These are phyloP conservation scores for Morphnarchus princeps DNA, from an alignment of 2,113 vertebrate genomes.

Conservation along the genomic window DNA sequence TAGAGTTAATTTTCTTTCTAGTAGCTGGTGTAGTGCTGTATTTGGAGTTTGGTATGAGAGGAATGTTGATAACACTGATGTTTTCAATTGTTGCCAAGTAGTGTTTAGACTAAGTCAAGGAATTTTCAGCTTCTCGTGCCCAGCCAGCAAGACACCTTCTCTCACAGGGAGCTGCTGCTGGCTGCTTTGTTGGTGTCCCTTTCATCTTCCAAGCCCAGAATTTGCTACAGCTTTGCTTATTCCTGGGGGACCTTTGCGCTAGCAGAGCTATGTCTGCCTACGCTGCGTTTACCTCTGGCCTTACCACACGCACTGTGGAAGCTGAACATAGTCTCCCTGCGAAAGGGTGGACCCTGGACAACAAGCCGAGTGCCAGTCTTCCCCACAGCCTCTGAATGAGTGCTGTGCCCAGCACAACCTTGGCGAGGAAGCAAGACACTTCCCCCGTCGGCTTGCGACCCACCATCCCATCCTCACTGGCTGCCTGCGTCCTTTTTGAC, in stretches of 20 bases:
- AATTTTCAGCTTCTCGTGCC: too few species aligned
- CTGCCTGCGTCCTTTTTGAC: neutral
- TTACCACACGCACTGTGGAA: neutral
- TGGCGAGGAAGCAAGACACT: neutral
- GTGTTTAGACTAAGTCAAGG: too few species aligned
- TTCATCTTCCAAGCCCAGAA: neutral
- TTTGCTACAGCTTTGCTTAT: neutral
- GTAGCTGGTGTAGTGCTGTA: too few species aligned
- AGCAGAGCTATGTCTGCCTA: neutral
- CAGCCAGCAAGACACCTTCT: neutral
- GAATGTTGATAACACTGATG: too few species aligned
- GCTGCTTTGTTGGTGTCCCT: neutral
- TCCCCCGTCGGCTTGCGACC: rapidly evolving
- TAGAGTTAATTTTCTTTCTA: too few species aligned
- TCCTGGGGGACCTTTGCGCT: neutral
- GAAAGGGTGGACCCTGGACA: neutral
- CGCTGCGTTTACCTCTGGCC: neutral
- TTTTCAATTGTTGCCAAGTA: too few species aligned
- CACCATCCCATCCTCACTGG: neutral
- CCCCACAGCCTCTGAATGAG: neutral
- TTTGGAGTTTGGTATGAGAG: too few species aligned
- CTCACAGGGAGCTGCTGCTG: neutral
- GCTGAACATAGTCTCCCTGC: neutral
- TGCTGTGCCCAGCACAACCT: neutral
- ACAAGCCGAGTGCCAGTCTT: neutral